Conservation (phyloP, 2,797 vertebrate genomes). For the Clamator glandarius region DNA sequence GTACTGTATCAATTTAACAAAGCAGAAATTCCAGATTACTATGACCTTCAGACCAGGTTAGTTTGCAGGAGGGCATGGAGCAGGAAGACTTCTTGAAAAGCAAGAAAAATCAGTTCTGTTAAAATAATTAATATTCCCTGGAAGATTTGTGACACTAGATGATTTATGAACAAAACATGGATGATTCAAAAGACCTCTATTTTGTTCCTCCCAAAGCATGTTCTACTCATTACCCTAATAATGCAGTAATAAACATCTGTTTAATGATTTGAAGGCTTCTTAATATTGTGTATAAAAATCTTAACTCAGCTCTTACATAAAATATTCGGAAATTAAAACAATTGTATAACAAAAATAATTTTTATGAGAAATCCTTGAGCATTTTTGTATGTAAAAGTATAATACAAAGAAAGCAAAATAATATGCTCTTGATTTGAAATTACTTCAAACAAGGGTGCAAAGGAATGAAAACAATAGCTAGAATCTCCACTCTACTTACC, state of each 20-base stretch:
- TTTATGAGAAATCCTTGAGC: slow-evolving; percentile 37
- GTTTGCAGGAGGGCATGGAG: background rate
- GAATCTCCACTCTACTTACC: slow-evolving; percentile 88
- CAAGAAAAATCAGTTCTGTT: slow-evolving; percentile 21
- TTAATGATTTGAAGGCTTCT: slow-evolving; percentile 56
- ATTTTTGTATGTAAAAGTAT: slow-evolving; percentile 34
- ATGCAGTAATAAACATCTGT: slow-evolving; percentile 62
- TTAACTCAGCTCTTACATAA: slow-evolving; percentile 38
- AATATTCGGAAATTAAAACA: slow-evolving; percentile 68
- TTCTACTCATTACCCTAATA: slow-evolving; percentile 66
- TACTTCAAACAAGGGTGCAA: slow-evolving; percentile 85
- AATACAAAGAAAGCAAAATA: slow-evolving; percentile 67
- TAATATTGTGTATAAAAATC: slow-evolving; percentile 40
- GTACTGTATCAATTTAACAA: background rate
- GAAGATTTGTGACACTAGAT: slow-evolving; percentile 44
- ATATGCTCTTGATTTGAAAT: slow-evolving; percentile 73
- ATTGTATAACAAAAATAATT: slow-evolving; percentile 54
- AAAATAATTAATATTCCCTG: slow-evolving; percentile 52
- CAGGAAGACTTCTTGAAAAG: background rate
- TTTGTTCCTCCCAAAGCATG: slow-evolving; percentile 49
- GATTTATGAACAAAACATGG: slow-evolving; percentile 53
- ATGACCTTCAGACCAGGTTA: background rate
- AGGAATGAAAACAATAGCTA: slow-evolving; percentile 92
- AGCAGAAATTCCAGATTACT: background rate
- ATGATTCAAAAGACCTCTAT: slow-evolving; percentile 53